phyloP scores from a whole-genome alignment of 2,888 invertebrate genomes.

The Chalcosyrphus nemorum region DNA sequence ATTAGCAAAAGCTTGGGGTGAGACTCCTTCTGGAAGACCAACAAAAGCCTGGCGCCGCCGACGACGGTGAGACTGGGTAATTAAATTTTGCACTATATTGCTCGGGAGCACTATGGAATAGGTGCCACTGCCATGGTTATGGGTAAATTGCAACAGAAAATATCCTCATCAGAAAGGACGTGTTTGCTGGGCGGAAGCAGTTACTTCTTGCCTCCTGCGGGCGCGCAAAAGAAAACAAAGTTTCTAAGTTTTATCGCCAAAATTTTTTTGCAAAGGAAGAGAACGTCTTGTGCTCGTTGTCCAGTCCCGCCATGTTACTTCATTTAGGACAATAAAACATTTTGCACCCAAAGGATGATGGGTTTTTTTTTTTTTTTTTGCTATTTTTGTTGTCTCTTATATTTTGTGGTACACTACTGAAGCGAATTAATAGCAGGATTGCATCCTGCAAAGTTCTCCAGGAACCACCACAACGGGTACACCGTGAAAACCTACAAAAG shows the following conservation, averaged over 20 bases:
- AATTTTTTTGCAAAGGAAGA: constrained; percentile 25
- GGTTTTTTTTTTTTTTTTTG: background rate
- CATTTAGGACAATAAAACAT: constrained; percentile 70
- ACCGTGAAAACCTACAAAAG: constrained; percentile 69
- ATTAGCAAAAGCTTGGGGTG: background rate
- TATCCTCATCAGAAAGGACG: constrained; percentile 59
- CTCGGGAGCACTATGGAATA: constrained; percentile 24
- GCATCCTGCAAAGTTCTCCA: constrained; percentile 55
- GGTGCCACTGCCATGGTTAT: constrained; percentile 36
- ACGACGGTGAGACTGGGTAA: constrained; percentile 55
- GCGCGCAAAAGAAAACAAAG: constrained; percentile 54
- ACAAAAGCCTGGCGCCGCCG: constrained; percentile 25
- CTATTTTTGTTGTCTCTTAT: constrained; percentile 29
- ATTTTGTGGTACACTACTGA: constrained; percentile 49
- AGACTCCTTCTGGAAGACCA: background rate
- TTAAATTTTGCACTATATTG: constrained; percentile 65
- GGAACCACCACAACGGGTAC: constrained; percentile 34
- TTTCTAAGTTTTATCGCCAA: constrained; percentile 66
- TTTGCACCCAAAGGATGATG: constrained; percentile 52
- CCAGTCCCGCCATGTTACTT: constrained; percentile 62
- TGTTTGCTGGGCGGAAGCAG: constrained; percentile 55
- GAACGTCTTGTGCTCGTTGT: constrained; percentile 28
- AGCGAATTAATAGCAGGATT: constrained; percentile 70
- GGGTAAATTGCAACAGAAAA: constrained; percentile 58
- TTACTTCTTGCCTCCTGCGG: constrained; percentile 8